These are phyloP conservation scores for Scophthalmus maximus DNA, from an alignment of 2,113 vertebrate species.

Conservation along the genomic window DNA sequence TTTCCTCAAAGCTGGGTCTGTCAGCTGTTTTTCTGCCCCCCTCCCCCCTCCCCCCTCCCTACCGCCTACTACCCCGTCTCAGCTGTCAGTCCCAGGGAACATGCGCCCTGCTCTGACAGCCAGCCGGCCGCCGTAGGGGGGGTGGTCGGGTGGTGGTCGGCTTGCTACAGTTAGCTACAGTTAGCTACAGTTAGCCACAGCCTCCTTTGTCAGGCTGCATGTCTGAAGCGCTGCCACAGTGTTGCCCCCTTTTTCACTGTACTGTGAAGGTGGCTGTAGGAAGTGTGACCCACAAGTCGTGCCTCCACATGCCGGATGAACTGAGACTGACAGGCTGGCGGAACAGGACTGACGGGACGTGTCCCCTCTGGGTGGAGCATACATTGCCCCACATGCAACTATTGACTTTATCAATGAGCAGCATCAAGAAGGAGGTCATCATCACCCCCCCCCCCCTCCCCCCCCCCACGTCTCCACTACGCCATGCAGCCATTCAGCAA, in stretches of 20 bases:
- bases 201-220: conserved; percentile 67
- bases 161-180: conserved; percentile 5
- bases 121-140: conserved; percentile 11
- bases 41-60: neutral
- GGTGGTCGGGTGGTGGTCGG: neutral
- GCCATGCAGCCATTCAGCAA: neutral
- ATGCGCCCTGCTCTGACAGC: conserved; percentile 68
- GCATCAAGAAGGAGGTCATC: conserved; percentile 14
- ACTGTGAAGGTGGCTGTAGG: neutral
- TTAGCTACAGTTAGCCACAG: conserved; percentile 40
- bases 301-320: conserved; percentile 18
- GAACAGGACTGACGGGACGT: conserved; percentile 78
- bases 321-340: conserved; percentile 65
- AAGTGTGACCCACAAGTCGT: neutral
- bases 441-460: neutral
- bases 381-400: conserved; percentile 31
- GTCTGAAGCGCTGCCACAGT: neutral
- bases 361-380: conserved; percentile 31
- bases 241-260: neutral
- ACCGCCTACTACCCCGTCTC: conserved; percentile 31
- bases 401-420: conserved; percentile 33
- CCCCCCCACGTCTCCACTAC: neutral
- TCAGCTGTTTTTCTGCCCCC: conserved; percentile 55
- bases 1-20: conserved; percentile 16
- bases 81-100: conserved; percentile 74